phyloP scores from a whole-genome alignment of 2,888 invertebrate genomes.

The Polylopha cassiicola region DNA sequence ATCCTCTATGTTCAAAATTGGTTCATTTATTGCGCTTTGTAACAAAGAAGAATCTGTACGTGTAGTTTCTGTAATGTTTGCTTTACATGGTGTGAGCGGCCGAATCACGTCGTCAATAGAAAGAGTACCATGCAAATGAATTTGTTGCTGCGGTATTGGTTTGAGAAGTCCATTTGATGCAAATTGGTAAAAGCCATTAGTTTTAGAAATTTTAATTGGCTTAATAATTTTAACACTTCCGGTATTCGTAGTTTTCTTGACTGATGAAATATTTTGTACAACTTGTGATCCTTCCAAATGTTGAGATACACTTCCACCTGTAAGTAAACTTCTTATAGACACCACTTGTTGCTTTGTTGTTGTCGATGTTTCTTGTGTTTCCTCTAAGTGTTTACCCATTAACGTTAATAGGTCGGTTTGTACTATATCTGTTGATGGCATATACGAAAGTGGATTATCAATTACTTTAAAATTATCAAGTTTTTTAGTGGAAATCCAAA shows the following conservation, averaged over 20 bases:
- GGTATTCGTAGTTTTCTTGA: conserved; percentile 12
- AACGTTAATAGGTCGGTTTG: conserved; percentile 12
- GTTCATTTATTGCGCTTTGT: too few species aligned
- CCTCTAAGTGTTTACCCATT: conserved; percentile 1
- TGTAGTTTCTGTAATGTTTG: too few species aligned
- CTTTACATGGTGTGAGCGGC: too few species aligned
- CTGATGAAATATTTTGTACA: too few species aligned
- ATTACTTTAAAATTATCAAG: conserved; percentile 57
- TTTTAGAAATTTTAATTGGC: conserved; percentile 60
- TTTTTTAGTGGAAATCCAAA: conserved; percentile 63
- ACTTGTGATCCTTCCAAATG: too few species aligned
- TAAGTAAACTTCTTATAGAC: too few species aligned
- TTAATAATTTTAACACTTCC: conserved; percentile 40
- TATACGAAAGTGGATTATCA: conserved; percentile 57
- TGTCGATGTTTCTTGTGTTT: too few species aligned
- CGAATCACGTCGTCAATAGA: conserved; percentile 14
- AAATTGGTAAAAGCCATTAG: conserved; percentile 51
- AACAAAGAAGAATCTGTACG: too few species aligned
- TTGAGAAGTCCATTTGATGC: conserved; percentile 36
- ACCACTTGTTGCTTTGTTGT: too few species aligned
- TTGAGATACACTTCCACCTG: too few species aligned
- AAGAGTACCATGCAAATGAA: conserved; percentile 9
- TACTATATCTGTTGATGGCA: conserved; percentile 32
- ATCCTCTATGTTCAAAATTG: too few species aligned
- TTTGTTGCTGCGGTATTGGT: conserved; percentile 24